Evolutionary conservation across 2,888 invertebrate genomes (phyloP).

Genomic region (Piscicola geometra): DNA sequence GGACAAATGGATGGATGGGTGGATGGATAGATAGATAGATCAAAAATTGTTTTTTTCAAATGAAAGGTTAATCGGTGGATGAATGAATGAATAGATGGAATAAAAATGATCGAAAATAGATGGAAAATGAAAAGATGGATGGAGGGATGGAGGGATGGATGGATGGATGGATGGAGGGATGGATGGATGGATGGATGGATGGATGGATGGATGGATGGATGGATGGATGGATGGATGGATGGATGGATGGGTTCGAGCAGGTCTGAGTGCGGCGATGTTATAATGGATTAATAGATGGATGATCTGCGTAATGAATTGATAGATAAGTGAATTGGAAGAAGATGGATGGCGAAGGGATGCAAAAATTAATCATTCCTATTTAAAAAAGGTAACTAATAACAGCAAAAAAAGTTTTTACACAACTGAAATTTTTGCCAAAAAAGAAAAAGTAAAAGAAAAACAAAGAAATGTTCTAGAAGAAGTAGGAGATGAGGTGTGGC

Average conservation of each 20-base stretch:
- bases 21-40: background rate
- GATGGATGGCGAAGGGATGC: too few species aligned
- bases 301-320: background rate
- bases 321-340: background rate
- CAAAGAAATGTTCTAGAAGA: too few species aligned
- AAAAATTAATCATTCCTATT: too few species aligned
- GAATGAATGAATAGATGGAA: background rate
- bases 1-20: constrained; percentile 1
- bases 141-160: background rate
- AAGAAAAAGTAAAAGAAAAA: too few species aligned
- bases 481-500: too few species aligned
- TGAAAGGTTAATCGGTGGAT: background rate
- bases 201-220: background rate
- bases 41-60: background rate
- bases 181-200: too few species aligned
- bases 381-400: too few species aligned
- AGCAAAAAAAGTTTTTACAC: too few species aligned
- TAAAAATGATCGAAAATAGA: constrained; percentile 2
- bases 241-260: background rate
- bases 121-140: constrained; percentile 6
- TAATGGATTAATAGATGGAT: too few species aligned
- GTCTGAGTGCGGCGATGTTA: too few species aligned
- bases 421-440: too few species aligned
- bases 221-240: constrained; percentile 2
- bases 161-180: too few species aligned